These are phyloP conservation scores for Spinibarbus caldwelli DNA, from an alignment of 2,797 vertebrate species.

Conservation along the genomic window DNA sequence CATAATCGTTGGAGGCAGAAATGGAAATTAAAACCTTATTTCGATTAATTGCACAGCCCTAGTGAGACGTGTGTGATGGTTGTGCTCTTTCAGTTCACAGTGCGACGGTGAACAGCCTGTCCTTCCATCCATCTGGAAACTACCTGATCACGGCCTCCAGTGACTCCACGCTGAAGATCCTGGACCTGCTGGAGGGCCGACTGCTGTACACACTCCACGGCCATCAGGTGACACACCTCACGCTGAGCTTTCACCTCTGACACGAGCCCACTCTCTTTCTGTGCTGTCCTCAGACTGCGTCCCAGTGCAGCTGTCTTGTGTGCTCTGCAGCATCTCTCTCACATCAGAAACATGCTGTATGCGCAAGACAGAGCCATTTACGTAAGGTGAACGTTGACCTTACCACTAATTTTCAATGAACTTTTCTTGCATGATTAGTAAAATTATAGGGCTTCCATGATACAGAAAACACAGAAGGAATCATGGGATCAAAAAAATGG, in stretches of 20 bases:
- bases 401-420: not conserved
- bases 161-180: slow-evolving; percentile 94
- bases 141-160: slow-evolving; percentile 93
- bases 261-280: not conserved
- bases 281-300: not conserved
- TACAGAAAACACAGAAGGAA: too few relatives aligned
- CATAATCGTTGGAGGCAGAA: too few relatives aligned
- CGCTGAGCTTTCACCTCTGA: not conserved
- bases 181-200: slow-evolving; percentile 94
- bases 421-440: not conserved
- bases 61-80: not conserved
- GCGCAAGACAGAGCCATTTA: not conserved
- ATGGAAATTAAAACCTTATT: too few relatives aligned
- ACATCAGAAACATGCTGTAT: not conserved
- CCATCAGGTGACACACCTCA: slow-evolving; percentile 92
- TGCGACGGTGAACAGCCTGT: slow-evolving; percentile 87
- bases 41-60: too few relatives aligned
- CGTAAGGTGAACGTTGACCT: too few relatives aligned
- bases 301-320: too few relatives aligned
- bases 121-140: slow-evolving; percentile 91
- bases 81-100: slow-evolving; percentile 83
- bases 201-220: slow-evolving; percentile 94
- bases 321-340: too few relatives aligned
- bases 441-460: not conserved
- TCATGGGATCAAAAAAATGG: too few relatives aligned